A percentile compares a stretch with the other conserved stretches of the same genome.
Conservation (phyloP, 2,888 invertebrate genomes). For the Temnothorax rugatulus region DNA sequence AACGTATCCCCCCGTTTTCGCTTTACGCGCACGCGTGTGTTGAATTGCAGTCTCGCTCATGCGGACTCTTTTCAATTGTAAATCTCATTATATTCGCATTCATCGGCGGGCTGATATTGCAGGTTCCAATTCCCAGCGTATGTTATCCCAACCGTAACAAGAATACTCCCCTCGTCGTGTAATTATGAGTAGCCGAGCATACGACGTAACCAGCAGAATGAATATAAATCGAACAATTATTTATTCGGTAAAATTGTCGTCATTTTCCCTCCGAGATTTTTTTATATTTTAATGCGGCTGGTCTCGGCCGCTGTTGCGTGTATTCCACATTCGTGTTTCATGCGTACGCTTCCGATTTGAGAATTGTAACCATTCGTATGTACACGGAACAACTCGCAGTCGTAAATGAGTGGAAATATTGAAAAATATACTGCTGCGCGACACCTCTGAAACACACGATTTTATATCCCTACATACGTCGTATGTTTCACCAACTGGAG, state of each 20-base stretch:
- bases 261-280: slow-evolving; percentile 18
- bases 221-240: slow-evolving; percentile 54
- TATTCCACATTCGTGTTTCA: not conserved
- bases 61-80: slow-evolving; percentile 49
- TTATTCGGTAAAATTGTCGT: slow-evolving; percentile 23
- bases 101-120: slow-evolving; percentile 12
- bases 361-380: slow-evolving; percentile 7
- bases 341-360: not conserved
- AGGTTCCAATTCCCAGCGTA: slow-evolving; percentile 37
- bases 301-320: not conserved
- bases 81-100: slow-evolving; percentile 53
- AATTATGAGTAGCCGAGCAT: slow-evolving; percentile 40
- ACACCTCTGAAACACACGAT: not conserved
- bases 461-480: slow-evolving; percentile 10
- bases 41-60: slow-evolving; percentile 8
- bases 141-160: slow-evolving; percentile 38
- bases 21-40: not conserved
- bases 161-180: slow-evolving; percentile 27
- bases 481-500: not conserved
- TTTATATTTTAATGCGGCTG: not conserved
- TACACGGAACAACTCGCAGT: slow-evolving; percentile 64
- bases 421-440: slow-evolving; percentile 68
- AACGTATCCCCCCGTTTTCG: not conserved
- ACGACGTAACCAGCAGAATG: slow-evolving; percentile 13
- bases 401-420: slow-evolving; percentile 73